Conservation (phyloP, 1,140 invertebrate genomes). For the Eriocheir sinensis region DNA sequence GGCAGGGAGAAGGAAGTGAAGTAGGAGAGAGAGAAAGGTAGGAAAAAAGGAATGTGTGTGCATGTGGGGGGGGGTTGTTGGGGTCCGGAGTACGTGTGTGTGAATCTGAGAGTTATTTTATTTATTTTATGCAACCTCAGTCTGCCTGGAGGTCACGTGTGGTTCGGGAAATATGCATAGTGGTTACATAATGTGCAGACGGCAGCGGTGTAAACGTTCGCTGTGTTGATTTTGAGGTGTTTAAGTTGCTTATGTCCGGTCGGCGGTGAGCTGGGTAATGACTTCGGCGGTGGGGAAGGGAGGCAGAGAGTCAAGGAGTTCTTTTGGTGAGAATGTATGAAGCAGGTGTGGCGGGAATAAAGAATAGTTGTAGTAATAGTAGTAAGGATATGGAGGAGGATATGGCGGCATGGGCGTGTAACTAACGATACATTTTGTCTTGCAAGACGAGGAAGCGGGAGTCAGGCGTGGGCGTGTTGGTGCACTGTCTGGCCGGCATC, state of each 20-base stretch:
- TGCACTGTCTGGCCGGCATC: conserved; percentile 97
- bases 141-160: not conserved
- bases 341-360: not conserved
- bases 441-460: conserved; percentile 94
- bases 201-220: not conserved
- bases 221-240: not conserved
- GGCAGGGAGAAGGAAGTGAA: not conserved
- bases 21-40: no score
- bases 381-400: no score
- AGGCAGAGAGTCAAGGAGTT: not conserved
- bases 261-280: not conserved
- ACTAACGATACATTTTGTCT: conserved; percentile 80
- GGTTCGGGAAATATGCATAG: not conserved
- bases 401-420: not conserved
- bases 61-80: no score
- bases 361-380: not conserved
- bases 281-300: not conserved
- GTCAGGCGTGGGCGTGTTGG: conserved; percentile 92
- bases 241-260: not conserved
- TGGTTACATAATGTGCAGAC: not conserved
- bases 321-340: not conserved
- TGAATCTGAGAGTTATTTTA: no score
- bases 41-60: no score
- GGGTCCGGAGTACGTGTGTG: not conserved
- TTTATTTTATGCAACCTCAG: not conserved